Evolutionary conservation across 2,113 vertebrate species (phyloP).

Genomic region (Castor canadensis): DNA sequence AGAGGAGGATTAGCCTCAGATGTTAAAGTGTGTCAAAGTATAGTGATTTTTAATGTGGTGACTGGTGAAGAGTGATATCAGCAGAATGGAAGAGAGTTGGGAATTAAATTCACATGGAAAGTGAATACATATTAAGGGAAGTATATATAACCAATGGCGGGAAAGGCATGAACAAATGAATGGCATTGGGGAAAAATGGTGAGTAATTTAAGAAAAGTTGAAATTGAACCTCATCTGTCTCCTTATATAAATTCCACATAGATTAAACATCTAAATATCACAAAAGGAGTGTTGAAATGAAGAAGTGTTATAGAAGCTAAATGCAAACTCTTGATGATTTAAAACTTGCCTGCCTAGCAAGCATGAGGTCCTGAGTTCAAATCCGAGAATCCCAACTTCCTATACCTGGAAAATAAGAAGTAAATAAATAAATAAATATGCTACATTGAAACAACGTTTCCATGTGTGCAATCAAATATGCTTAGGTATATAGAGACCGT

Average conservation of each 20-base stretch:
- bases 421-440: not conserved
- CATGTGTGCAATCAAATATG: not conserved
- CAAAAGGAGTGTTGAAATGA: not conserved
- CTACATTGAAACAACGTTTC: not conserved
- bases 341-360: not conserved
- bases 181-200: not conserved
- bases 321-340: not conserved
- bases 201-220: not conserved
- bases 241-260: not conserved
- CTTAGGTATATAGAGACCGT: not conserved
- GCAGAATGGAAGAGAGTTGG: not conserved
- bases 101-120: not conserved
- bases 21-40: not conserved
- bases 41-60: not conserved
- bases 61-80: not conserved
- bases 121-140: not conserved
- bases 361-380: too few relatives aligned
- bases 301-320: not conserved
- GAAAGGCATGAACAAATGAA: not conserved
- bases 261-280: not conserved
- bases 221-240: not conserved
- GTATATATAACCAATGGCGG: not conserved
- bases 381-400: rapidly evolving
- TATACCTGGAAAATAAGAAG: not conserved
- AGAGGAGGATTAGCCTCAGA: not conserved